These are phyloP conservation scores for Apotomis betuletana DNA, from an alignment of 2,888 invertebrate genomes.

Conservation along the genomic window DNA sequence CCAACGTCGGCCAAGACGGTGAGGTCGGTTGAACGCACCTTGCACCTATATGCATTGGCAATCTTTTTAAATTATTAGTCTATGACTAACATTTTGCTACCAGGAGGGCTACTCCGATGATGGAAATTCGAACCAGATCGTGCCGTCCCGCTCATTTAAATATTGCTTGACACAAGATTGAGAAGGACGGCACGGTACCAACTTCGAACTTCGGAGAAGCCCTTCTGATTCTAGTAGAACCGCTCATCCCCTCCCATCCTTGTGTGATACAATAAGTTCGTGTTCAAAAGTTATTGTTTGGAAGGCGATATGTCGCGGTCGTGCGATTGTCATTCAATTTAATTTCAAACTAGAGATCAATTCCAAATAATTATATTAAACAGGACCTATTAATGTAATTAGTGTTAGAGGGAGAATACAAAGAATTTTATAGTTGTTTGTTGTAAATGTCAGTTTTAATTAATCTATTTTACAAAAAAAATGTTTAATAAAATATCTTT, in stretches of 20 bases:
- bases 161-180: no score
- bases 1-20: no score
- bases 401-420: conserved; percentile 74
- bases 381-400: conserved; percentile 75
- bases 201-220: no score
- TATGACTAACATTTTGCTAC: no score
- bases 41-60: no score
- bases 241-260: conserved; percentile 63
- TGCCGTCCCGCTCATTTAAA: no score
- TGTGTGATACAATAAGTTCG: conserved; percentile 72
- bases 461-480: conserved; percentile 82
- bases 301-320: conserved; percentile 45
- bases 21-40: no score
- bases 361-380: conserved; percentile 60
- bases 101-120: no score
- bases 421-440: conserved; percentile 83
- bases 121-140: no score
- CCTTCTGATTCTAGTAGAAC: conserved; percentile 3
- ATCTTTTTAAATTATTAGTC: no score
- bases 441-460: conserved; percentile 83
- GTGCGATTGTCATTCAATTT: conserved; percentile 53
- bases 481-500: conserved; percentile 83
- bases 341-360: conserved; percentile 58
- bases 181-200: no score
- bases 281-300: conserved; percentile 66